Evolutionary conservation across 2,113 vertebrate species (phyloP).

Genomic region (Seriola quinqueradiata): DNA sequence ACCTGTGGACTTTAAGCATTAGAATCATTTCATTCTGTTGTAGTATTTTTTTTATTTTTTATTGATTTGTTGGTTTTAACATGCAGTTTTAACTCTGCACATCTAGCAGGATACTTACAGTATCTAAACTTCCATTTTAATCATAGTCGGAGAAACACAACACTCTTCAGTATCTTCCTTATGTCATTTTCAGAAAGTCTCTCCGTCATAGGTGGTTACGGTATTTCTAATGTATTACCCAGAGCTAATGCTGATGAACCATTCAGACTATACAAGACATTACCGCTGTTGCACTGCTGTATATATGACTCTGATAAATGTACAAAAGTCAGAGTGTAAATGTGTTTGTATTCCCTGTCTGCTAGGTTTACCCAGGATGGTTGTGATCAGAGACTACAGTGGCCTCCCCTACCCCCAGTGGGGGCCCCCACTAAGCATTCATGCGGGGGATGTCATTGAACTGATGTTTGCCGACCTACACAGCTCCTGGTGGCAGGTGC

Average conservation of each 20-base stretch:
- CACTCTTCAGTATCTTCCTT: background rate
- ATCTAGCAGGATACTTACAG: background rate
- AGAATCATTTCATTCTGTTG: background rate
- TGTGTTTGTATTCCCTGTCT: conserved; percentile 42
- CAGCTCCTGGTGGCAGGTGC: conserved; percentile 96
- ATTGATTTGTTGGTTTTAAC: background rate
- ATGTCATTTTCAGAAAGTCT: background rate
- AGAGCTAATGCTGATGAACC: background rate
- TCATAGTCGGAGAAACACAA: background rate
- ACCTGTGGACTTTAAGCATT: too few relatives aligned
- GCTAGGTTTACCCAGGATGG: conserved; percentile 93
- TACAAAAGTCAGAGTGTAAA: conserved; percentile 9
- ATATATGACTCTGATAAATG: background rate
- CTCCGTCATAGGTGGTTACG: too few relatives aligned
- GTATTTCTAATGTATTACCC: background rate
- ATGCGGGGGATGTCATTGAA: conserved; percentile 91
- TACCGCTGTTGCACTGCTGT: background rate
- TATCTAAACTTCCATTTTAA: background rate
- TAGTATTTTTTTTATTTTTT: too few relatives aligned
- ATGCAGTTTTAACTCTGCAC: background rate
- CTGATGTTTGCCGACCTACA: conserved; percentile 91
- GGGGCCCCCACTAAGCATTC: conserved; percentile 88
- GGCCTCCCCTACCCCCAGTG: conserved; percentile 88
- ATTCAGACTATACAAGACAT: background rate
- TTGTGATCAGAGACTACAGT: conserved; percentile 90